phyloP scores from a whole-genome alignment of 2,888 invertebrate genomes.

The Entomobrya multifasciata region DNA sequence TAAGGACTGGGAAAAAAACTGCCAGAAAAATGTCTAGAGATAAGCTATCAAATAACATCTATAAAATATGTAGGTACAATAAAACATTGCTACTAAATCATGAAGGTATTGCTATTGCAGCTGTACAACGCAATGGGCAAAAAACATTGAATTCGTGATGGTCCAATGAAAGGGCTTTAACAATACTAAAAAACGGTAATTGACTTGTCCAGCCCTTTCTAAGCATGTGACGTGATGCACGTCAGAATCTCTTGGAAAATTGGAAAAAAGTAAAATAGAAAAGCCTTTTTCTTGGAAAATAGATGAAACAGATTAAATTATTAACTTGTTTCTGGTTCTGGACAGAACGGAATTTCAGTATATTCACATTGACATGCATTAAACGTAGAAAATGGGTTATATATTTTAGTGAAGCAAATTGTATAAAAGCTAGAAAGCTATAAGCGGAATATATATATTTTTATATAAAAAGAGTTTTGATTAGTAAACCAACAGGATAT shows the following conservation, averaged over 20 bases:
- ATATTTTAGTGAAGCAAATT: background rate
- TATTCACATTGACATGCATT: too few species aligned
- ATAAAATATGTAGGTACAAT: background rate
- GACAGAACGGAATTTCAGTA: too few species aligned
- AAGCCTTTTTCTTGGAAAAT: slow-evolving; percentile 24
- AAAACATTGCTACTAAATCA: slow-evolving; percentile 18
- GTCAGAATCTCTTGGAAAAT: slow-evolving; percentile 15
- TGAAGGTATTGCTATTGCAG: background rate
- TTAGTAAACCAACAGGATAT: slow-evolving; percentile 13
- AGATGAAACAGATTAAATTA: slow-evolving; percentile 35
- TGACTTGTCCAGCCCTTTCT: slow-evolving; percentile 44
- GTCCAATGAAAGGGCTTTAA: too few species aligned
- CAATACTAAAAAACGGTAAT: slow-evolving; percentile 61
- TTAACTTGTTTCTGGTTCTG: slow-evolving; percentile 46
- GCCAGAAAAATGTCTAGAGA: background rate
- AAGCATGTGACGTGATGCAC: slow-evolving; percentile 7
- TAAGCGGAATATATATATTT: background rate
- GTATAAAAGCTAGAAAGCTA: slow-evolving; percentile 27
- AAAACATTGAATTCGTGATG: too few species aligned
- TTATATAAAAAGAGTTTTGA: slow-evolving; percentile 15
- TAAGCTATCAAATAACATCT: slow-evolving; percentile 4
- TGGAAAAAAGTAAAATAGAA: slow-evolving; percentile 40
- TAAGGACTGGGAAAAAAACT: slow-evolving; percentile 8
- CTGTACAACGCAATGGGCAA: too few species aligned
- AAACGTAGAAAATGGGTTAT: background rate